Conservation (phyloP, 2,888 invertebrate species). For the Drosophila bunnanda region DNA sequence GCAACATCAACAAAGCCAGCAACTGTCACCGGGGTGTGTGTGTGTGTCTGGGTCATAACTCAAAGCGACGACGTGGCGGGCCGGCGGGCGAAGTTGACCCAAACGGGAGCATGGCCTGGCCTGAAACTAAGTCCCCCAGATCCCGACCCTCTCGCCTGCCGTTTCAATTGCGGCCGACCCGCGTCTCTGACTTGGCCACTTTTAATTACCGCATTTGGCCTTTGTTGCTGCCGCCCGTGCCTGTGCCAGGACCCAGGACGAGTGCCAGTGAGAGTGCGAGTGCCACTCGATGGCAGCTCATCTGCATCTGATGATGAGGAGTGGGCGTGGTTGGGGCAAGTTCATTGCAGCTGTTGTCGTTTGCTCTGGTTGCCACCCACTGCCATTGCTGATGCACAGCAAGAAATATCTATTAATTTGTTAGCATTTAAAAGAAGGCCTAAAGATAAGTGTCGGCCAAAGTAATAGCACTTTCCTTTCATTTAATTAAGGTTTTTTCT, state of each 20-base stretch:
- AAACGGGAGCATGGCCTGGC: conserved; percentile 12
- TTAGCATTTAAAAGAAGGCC: not conserved
- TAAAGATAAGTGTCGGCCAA: too few species aligned
- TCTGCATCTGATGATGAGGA: conserved; percentile 56
- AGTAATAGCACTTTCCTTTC: not conserved
- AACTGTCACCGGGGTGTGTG: conserved; percentile 57
- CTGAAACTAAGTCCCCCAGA: conserved; percentile 28
- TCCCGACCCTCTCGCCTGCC: conserved; percentile 23
- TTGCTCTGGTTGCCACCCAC: conserved; percentile 5
- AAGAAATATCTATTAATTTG: not conserved
- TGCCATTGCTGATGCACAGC: conserved; percentile 1
- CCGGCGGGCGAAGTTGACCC: conserved; percentile 30
- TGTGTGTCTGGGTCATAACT: conserved; percentile 63
- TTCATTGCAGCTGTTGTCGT: conserved; percentile 49
- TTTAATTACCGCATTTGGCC: conserved; percentile 70
- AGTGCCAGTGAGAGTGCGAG: conserved; percentile 13
- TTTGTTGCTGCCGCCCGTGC: conserved; percentile 40
- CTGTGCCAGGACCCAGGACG: conserved; percentile 8
- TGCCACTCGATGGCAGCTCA: conserved; percentile 64
- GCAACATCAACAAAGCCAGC: conserved; percentile 33
- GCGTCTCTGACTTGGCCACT: conserved; percentile 62
- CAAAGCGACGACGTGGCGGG: conserved; percentile 51
- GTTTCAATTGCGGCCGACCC: conserved; percentile 52
- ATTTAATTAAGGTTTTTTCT: not conserved
- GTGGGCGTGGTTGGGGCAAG: conserved; percentile 30